phyloP scores from a whole-genome alignment of 2,797 vertebrate species.

The Tauraco hartlaubi region DNA sequence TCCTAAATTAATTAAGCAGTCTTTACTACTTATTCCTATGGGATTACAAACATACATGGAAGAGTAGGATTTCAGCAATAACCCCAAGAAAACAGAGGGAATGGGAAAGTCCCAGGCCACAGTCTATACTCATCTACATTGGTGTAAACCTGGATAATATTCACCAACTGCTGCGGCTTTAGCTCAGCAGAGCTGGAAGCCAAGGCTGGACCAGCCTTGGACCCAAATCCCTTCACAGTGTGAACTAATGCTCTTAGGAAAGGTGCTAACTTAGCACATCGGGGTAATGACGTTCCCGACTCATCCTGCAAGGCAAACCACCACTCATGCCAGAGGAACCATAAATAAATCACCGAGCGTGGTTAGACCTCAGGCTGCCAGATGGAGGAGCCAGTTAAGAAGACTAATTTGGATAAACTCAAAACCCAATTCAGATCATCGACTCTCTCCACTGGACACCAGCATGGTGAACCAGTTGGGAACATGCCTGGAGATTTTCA shows the following conservation, averaged over 20 bases:
- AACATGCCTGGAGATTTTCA: background rate
- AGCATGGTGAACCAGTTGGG: no score
- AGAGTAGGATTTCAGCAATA: background rate
- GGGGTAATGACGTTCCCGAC: background rate
- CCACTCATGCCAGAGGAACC: background rate
- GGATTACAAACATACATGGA: background rate
- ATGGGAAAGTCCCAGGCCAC: background rate
- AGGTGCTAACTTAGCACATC: background rate
- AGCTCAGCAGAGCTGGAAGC: background rate
- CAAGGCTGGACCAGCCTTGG: background rate
- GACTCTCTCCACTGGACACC: background rate
- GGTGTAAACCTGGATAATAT: background rate
- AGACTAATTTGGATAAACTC: background rate
- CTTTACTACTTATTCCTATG: background rate
- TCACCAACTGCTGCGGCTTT: background rate
- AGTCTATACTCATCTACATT: accelerated
- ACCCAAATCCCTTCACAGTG: background rate
- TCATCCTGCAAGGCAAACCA: background rate
- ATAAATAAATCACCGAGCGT: background rate
- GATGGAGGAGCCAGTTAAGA: background rate
- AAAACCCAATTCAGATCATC: background rate
- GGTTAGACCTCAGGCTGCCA: background rate
- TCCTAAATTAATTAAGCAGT: background rate
- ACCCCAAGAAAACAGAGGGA: background rate
- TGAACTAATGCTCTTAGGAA: background rate